phyloP scores from a whole-genome alignment of 2,888 invertebrate species.

The Caenorhabditis sp. region DNA sequence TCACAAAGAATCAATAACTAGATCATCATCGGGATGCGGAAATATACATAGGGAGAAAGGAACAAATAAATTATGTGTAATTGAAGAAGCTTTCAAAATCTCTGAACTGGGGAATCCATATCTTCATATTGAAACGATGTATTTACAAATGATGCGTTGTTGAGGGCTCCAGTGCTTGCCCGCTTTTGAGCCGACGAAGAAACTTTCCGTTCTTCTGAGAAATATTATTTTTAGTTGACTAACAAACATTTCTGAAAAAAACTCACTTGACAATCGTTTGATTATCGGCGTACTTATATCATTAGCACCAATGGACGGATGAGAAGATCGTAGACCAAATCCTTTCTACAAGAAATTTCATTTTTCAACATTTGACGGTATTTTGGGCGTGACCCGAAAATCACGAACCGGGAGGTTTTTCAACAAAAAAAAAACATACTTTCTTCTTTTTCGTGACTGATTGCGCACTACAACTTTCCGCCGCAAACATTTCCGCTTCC shows the following conservation, averaged over 20 bases:
- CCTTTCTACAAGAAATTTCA: slow-evolving; percentile 15
- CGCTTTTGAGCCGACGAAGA: slow-evolving; percentile 20
- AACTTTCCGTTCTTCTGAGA: slow-evolving; percentile 41
- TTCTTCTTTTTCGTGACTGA: slow-evolving; percentile 37
- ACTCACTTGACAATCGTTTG: slow-evolving; percentile 29
- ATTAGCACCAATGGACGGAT: slow-evolving; percentile 28
- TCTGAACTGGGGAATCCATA: slow-evolving; percentile 21
- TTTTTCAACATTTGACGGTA: too few relatives aligned
- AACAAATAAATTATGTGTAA: not conserved
- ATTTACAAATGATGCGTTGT: slow-evolving; percentile 50
- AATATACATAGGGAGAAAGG: not conserved
- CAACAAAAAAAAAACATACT: too few relatives aligned
- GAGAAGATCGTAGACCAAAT: slow-evolving; percentile 34
- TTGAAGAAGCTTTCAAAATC: not conserved
- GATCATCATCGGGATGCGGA: not conserved
- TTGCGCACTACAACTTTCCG: slow-evolving; percentile 15
- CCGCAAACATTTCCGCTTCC: slow-evolving; percentile 53
- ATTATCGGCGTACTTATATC: slow-evolving; percentile 19
- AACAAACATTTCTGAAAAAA: not conserved
- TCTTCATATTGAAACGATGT: slow-evolving; percentile 52
- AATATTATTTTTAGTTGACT: not conserved
- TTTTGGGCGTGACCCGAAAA: too few relatives aligned
- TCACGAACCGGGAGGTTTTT: too few relatives aligned
- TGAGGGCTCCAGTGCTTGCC: slow-evolving; percentile 29
- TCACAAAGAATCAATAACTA: not conserved